Evolutionary conservation across 2,888 invertebrate species (phyloP).

Genomic region (Tiphia femorata): DNA sequence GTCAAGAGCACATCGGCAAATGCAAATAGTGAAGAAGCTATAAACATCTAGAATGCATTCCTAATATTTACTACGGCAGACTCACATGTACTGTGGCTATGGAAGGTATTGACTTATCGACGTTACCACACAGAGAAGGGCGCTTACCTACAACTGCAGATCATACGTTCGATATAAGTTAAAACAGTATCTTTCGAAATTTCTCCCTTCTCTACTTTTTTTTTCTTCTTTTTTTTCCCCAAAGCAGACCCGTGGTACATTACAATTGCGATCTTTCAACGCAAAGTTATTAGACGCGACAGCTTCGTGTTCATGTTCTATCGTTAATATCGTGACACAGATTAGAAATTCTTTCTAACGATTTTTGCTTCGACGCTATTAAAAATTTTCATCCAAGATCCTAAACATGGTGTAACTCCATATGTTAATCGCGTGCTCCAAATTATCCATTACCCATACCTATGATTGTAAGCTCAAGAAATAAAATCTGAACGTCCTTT

Average conservation of each 20-base stretch:
- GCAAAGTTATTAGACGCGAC: neutral
- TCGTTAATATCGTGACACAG: too few species aligned
- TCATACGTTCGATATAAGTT: constrained; percentile 45
- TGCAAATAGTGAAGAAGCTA: neutral
- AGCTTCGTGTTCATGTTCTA: too few species aligned
- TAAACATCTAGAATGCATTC: constrained; percentile 28
- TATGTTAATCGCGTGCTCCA: too few species aligned
- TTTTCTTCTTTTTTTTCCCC: too few species aligned
- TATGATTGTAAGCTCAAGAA: too few species aligned
- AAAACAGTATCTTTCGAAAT: too few species aligned
- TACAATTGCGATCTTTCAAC: neutral
- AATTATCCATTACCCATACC: too few species aligned
- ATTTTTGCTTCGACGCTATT: neutral
- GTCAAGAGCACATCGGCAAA: neutral
- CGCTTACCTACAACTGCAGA: constrained; percentile 62
- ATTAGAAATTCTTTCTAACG: too few species aligned
- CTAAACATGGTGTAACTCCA: neutral
- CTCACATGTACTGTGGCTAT: constrained; percentile 59
- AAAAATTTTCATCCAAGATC: neutral
- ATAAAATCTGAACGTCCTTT: too few species aligned
- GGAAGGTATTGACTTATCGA: constrained; percentile 55
- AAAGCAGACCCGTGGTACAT: neutral
- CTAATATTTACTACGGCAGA: constrained; percentile 39
- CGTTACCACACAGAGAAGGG: constrained; percentile 55
- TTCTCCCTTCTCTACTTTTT: too few species aligned